phyloP scores from a whole-genome alignment of 2,888 invertebrate genomes.

The Trypoxylon attenuatum region DNA sequence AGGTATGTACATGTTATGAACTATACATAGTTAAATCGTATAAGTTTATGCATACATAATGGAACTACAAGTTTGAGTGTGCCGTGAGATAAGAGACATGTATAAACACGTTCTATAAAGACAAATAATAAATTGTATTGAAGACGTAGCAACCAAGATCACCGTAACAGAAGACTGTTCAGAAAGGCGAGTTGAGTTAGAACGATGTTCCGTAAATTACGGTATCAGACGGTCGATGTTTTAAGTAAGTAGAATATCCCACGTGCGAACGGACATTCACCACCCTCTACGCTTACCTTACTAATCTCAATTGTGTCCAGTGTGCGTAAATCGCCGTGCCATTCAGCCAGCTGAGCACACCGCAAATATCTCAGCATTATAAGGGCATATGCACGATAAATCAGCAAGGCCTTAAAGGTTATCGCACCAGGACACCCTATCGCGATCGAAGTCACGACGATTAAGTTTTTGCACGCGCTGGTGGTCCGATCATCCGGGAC shows the following conservation, averaged over 20 bases:
- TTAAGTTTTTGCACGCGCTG: conserved; percentile 52
- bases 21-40: no score
- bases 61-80: no score
- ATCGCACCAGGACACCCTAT: conserved; percentile 38
- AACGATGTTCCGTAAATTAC: conserved; percentile 40
- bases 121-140: no score
- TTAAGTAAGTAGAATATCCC: neutral
- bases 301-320: conserved; percentile 36
- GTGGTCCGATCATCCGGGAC: conserved; percentile 47
- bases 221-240: no score
- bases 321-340: conserved; percentile 26
- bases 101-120: no score
- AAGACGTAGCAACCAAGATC: no score
- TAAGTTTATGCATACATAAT: no score
- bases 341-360: conserved; percentile 16
- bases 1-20: no score
- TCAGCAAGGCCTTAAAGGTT: conserved; percentile 42
- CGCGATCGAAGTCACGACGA: conserved; percentile 45
- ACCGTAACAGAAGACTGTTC: no score
- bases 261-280: conserved; percentile 9
- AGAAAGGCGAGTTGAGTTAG: no score
- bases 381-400: conserved; percentile 42
- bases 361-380: conserved; percentile 40
- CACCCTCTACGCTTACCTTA: conserved; percentile 28
- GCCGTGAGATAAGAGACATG: no score